These are phyloP conservation scores for Coreius guichenoti DNA, from an alignment of 2,797 vertebrate species.

Conservation along the genomic window DNA sequence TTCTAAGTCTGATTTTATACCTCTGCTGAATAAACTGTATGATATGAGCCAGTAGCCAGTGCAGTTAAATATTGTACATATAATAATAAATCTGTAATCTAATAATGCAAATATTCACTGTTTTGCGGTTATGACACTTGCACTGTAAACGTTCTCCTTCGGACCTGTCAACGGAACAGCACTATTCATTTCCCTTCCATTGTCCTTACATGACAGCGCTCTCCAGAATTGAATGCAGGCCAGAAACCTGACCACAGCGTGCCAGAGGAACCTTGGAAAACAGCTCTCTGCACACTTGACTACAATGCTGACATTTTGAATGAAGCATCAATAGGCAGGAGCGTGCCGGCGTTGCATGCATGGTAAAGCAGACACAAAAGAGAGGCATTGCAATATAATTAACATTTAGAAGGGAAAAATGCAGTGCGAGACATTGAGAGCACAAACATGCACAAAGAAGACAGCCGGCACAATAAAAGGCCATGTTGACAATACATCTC, in stretches of 20 bases:
- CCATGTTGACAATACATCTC: conserved; percentile 73
- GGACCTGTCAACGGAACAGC: conserved; percentile 10
- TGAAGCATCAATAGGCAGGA: conserved; percentile 23
- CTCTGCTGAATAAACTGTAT: not conserved
- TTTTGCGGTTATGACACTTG: not conserved
- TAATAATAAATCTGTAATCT: not conserved
- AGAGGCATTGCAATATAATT: conserved; percentile 74
- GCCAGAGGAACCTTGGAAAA: conserved; percentile 28
- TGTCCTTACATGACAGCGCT: conserved; percentile 34
- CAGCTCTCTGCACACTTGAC: conserved; percentile 25
- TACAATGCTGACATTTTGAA: conserved; percentile 54
- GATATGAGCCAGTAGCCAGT: not conserved
- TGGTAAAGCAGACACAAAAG: conserved; percentile 62
- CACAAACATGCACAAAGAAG: conserved; percentile 71
- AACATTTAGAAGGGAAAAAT: conserved; percentile 70
- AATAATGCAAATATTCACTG: not conserved
- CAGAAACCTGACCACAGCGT: conserved; percentile 33
- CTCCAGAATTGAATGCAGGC: conserved; percentile 34
- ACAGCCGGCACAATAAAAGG: conserved; percentile 56
- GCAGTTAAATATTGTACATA: not conserved
- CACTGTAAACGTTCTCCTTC: not conserved
- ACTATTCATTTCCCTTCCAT: conserved; percentile 41
- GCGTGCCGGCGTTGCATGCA: conserved; percentile 22
- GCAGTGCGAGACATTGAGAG: conserved; percentile 74
- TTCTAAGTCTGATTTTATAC: not conserved